Conservation (phyloP, 1,140 invertebrate species). For the Zelostemma sp. region DNA sequence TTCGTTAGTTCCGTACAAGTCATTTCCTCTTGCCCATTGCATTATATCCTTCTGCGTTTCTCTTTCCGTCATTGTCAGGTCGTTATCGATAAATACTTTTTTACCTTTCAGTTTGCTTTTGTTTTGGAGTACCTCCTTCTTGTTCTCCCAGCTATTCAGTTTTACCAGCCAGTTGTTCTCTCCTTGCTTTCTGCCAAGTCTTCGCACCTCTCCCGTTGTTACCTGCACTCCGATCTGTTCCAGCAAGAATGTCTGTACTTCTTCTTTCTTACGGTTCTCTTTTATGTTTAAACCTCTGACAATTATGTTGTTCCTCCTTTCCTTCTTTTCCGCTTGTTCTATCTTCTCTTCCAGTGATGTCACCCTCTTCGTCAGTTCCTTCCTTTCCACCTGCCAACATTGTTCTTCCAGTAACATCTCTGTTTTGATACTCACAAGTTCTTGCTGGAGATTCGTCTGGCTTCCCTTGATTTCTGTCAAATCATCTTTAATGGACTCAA, state of each 20-base stretch:
- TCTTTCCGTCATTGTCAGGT: constrained; percentile 28
- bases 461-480: too few relatives aligned
- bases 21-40: constrained; percentile 13
- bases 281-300: too few relatives aligned
- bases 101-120: too few relatives aligned
- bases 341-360: not conserved
- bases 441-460: too few relatives aligned
- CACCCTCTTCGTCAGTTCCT: not conserved
- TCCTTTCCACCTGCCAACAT: too few relatives aligned
- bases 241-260: not conserved
- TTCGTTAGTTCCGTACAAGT: constrained; percentile 5
- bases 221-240: not conserved
- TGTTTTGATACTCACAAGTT: too few relatives aligned
- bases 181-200: not conserved
- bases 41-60: constrained; percentile 16
- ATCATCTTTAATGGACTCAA: too few relatives aligned
- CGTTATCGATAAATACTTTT: constrained; percentile 31
- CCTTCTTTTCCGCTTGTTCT: too few relatives aligned
- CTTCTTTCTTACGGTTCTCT: not conserved
- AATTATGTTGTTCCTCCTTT: not conserved
- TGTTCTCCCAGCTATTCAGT: constrained; percentile 11
- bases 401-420: too few relatives aligned
- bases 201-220: not conserved
- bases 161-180: not conserved
- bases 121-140: constrained; percentile 22